Base-by-base conservation (phyloP, 1,140 invertebrate species). In the Ceratosolen fusciceps region DNA sequence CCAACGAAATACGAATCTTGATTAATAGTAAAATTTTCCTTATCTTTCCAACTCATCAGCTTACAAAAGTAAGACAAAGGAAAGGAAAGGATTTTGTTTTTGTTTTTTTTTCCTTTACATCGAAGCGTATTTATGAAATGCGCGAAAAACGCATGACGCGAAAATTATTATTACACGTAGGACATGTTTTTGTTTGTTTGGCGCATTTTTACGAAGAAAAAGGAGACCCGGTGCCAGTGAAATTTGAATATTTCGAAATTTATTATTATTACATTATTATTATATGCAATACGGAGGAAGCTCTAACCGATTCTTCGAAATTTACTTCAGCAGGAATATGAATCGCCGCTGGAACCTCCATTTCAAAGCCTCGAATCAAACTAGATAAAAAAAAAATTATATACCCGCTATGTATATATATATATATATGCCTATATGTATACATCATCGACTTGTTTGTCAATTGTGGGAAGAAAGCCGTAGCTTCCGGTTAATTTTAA, bases 241-340 rank as follows among this genome's bases (percentile, higher is more conserved):
- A 73, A 73, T 73, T 56, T 73, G 71, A 54, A 73, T 73, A 73
- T 73, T 54, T 29, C n/a, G 9, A 73, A 73, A 56, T 73, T 54
- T 73, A 29, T 73, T 73, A 37, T 73, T 56, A n/a, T n/a, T n/a
- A n/a, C n/a, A n/a, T n/a, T n/a, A n/a, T n/a, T n/a, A n/a, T n/a
- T 21, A n/a, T 39, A 58, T n/a, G n/a, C 29, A 7, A 54, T 29
- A 52, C n/a, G n/a, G n/a, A 47, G 26, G 26, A 31, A 49, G 21
- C 54, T 56, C 29, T n/a, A 37, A 19, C 29, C 31, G 39, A 34
- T 58, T 56, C 71, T 39, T 34, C 10, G 52, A 52, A 56, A 56
- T 73, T 49, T 24, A 39, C 9, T 56, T 73, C 29, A 73, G 52
- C 68, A 71, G 54, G 14, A 73, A 56, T 34, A n/a, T 34, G 68